A percentile compares a stretch with the other conserved stretches of the same genome.
Conservation (phyloP, 2,113 vertebrate genomes). For the Aythya baeri region DNA sequence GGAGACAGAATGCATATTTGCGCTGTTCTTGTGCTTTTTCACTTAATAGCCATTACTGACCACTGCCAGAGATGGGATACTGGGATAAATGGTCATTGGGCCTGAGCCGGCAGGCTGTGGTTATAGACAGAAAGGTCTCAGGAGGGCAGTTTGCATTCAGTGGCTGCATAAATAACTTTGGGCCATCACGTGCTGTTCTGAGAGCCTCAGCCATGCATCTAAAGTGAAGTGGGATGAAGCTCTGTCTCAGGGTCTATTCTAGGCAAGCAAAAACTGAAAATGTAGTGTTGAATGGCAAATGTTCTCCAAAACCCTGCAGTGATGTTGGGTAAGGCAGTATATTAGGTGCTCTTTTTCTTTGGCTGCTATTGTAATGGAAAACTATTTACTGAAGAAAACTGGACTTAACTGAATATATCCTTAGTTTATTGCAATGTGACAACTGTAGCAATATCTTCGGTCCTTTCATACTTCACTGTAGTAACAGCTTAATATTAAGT, state of each 20-base stretch:
- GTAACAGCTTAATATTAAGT: not conserved
- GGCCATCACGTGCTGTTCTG: not conserved
- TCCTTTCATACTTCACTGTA: not conserved
- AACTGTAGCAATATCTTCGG: not conserved
- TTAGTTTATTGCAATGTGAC: not conserved
- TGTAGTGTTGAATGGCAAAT: not conserved
- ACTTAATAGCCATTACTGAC: slow-evolving; percentile 27
- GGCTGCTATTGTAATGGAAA: not conserved
- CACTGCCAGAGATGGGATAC: not conserved
- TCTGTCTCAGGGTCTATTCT: not conserved
- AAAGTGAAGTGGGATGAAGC: not conserved
- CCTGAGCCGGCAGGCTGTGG: slow-evolving; percentile 4
- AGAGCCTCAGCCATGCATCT: not conserved
- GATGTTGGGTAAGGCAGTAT: not conserved
- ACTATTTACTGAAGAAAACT: not conserved
- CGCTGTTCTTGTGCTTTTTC: not conserved
- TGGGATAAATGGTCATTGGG: not conserved
- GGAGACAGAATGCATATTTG: not conserved
- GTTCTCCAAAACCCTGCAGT: not conserved
- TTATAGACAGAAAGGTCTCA: not conserved
- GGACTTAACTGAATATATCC: not conserved
- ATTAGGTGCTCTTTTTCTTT: not conserved
- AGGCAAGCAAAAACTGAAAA: not conserved
- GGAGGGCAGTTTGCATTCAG: not conserved
- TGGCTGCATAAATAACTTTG: not conserved